Evolutionary conservation across 2,888 invertebrate genomes (phyloP).

Genomic region (Thysanoteuthis rhombus): DNA sequence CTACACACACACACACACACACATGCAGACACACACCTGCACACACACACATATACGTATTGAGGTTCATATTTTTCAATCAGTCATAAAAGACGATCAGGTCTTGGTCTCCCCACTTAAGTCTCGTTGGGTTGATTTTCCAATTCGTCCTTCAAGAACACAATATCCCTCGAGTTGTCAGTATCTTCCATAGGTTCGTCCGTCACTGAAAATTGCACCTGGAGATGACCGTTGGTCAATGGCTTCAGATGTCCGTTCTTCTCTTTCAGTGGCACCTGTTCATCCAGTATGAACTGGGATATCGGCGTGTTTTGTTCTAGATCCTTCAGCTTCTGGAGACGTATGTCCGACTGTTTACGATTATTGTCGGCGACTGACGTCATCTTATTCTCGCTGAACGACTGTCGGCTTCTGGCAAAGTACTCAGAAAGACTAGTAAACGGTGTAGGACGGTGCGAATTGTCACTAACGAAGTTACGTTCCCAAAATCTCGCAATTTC

Average conservation of each 20-base stretch:
- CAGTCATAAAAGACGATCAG: no score
- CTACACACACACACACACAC: no score
- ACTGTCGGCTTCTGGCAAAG: slow-evolving; percentile 17
- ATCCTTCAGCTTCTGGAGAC: background rate
- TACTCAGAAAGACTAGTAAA: slow-evolving; percentile 29
- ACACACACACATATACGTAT: no score
- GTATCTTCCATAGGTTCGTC: background rate
- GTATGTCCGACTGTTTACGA: background rate
- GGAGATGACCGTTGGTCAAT: background rate
- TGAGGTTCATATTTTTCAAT: no score
- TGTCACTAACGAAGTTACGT: background rate
- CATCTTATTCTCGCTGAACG: slow-evolving; percentile 12
- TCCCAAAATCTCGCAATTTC: background rate
- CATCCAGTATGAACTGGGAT: background rate
- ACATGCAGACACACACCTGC: no score
- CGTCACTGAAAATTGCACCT: background rate
- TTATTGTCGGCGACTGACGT: background rate
- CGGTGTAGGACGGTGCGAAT: background rate
- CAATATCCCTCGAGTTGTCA: background rate
- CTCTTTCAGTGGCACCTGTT: background rate
- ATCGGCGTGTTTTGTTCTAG: background rate
- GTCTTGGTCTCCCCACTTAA: background rate
- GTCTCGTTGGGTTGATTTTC: background rate
- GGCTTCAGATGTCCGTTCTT: background rate
- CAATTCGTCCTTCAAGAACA: background rate